Evolutionary conservation across 2,797 vertebrate genomes (phyloP).

Genomic region (Anomalospiza imberbis): DNA sequence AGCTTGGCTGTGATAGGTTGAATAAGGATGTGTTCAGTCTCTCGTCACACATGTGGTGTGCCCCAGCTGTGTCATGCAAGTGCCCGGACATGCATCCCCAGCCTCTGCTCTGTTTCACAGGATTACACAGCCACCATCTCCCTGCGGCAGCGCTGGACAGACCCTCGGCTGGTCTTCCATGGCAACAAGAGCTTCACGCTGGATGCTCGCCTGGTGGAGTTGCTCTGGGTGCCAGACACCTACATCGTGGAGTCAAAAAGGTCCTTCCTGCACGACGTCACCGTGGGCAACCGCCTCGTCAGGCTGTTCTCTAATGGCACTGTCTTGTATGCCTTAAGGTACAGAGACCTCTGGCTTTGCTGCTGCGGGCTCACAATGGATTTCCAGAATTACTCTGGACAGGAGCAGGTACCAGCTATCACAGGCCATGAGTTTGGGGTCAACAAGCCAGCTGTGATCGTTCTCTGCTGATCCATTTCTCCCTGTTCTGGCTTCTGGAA

Average conservation of each 20-base stretch:
- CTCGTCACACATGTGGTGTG: rapidly evolving
- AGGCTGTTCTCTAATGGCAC: constrained; percentile 79
- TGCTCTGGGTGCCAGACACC: constrained; percentile 81
- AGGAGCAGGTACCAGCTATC: neutral
- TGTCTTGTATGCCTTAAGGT: constrained; percentile 77
- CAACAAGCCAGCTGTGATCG: neutral
- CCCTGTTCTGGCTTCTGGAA: neutral
- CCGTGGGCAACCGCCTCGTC: constrained; percentile 76
- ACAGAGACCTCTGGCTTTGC: neutral
- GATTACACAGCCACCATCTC: constrained; percentile 80
- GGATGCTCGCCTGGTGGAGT: constrained; percentile 75
- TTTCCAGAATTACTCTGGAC: neutral
- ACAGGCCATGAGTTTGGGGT: rapidly evolving
- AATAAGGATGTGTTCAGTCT: neutral
- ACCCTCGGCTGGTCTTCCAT: constrained; percentile 73
- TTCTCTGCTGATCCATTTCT: neutral
- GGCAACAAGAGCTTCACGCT: constrained; percentile 78
- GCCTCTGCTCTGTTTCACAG: constrained; percentile 34
- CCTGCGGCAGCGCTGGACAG: constrained; percentile 75
- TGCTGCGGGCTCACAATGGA: neutral
- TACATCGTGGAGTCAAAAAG: constrained; percentile 79
- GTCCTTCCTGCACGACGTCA: constrained; percentile 79
- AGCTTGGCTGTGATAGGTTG: neutral
- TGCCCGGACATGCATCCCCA: rapidly evolving
- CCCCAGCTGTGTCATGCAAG: rapidly evolving